phyloP scores from a whole-genome alignment of 2,797 vertebrate species.

The Myripristis murdjan region DNA sequence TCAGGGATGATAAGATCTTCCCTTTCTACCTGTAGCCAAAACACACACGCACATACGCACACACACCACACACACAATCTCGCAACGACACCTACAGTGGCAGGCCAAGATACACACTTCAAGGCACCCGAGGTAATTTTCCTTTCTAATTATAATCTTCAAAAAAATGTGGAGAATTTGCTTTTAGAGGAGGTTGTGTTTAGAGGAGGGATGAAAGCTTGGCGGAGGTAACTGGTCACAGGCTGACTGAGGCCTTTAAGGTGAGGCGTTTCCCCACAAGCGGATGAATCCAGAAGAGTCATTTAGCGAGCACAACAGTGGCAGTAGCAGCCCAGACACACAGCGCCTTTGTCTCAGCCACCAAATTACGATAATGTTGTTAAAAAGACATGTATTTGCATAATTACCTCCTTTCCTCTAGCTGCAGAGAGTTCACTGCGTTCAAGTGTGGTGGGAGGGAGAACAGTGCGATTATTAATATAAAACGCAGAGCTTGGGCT shows the following conservation, averaged over 20 bases:
- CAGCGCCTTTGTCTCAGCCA: conserved; percentile 54
- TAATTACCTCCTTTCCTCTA: conserved; percentile 56
- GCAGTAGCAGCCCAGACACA: conserved; percentile 37
- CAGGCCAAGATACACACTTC: conserved; percentile 56
- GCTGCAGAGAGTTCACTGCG: conserved; percentile 18
- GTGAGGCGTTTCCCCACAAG: conserved; percentile 29
- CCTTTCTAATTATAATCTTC: conserved; percentile 90
- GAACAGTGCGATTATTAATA: conserved; percentile 38
- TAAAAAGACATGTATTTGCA: conserved; percentile 48
- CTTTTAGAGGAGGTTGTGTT: conserved; percentile 82
- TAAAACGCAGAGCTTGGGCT: conserved; percentile 38
- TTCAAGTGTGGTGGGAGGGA: conserved; percentile 35
- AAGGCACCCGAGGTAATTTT: conserved; percentile 82
- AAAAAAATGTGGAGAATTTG: conserved; percentile 86
- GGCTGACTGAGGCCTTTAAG: conserved; percentile 60
- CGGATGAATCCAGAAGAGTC: conserved; percentile 20
- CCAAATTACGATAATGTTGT: conserved; percentile 45
- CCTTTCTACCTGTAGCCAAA: conserved; percentile 90
- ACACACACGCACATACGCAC: conserved; percentile 67
- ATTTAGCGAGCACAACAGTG: conserved; percentile 5
- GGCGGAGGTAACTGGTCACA: conserved; percentile 43
- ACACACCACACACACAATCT: conserved; percentile 51
- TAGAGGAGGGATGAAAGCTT: conserved; percentile 71
- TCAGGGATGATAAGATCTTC: conserved; percentile 90
- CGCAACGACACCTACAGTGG: conserved; percentile 58